These are phyloP conservation scores for Tinea pellionella DNA, from an alignment of 2,888 invertebrate species.

Conservation along the genomic window DNA sequence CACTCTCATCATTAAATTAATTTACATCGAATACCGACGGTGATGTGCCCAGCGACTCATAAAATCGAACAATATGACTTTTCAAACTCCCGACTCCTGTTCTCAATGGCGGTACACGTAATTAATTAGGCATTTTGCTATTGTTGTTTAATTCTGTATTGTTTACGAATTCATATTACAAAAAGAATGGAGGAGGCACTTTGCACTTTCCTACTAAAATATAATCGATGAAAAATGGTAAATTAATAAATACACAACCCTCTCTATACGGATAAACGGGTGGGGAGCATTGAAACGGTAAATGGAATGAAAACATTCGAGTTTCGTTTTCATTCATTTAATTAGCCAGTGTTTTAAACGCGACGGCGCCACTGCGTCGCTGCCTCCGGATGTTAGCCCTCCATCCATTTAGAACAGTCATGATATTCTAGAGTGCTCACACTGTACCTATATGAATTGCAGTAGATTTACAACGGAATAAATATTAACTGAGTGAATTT, in stretches of 20 bases:
- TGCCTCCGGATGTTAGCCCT: slow-evolving; percentile 15
- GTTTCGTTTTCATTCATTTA: slow-evolving; percentile 66
- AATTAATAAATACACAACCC: slow-evolving; percentile 11
- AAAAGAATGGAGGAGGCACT: too few relatives aligned
- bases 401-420: slow-evolving; percentile 33
- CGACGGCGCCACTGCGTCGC: slow-evolving; percentile 55
- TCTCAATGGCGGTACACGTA: slow-evolving; percentile 28
- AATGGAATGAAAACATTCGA: slow-evolving; percentile 65
- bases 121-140: slow-evolving; percentile 17
- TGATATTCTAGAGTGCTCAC: slow-evolving; percentile 18
- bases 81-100: slow-evolving; percentile 33
- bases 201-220: too few relatives aligned
- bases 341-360: slow-evolving; percentile 56
- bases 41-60: slow-evolving; percentile 53
- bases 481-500: neutral
- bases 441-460: neutral
- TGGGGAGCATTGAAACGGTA: slow-evolving; percentile 44
- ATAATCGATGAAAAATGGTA: neutral
- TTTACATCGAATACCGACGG: slow-evolving; percentile 47
- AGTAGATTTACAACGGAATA: neutral
- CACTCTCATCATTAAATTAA: slow-evolving; percentile 43
- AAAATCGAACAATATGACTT: slow-evolving; percentile 61
- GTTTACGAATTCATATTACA: neutral
- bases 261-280: slow-evolving; percentile 37
- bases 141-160: neutral